phyloP scores from a whole-genome alignment of 2,888 invertebrate species.

The Drosophila macrothrix region DNA sequence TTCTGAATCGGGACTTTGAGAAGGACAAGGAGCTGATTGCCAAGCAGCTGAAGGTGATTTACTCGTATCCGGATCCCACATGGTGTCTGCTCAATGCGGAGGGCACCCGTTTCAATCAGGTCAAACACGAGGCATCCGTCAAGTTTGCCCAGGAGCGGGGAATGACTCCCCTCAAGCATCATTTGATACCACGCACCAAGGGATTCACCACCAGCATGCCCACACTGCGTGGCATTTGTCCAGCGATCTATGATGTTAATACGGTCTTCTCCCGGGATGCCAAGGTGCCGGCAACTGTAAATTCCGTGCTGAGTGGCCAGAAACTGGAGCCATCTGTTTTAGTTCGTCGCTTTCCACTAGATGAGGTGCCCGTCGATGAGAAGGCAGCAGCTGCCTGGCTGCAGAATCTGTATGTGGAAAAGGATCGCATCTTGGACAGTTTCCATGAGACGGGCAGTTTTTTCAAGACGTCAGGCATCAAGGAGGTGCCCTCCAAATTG shows the following conservation, averaged over 20 bases:
- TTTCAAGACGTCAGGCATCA: conserved; percentile 90
- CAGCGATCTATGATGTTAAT: conserved; percentile 93
- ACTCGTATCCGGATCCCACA: conserved; percentile 94
- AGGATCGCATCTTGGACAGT: conserved; percentile 87
- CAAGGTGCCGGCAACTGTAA: conserved; percentile 87
- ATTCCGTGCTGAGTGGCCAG: conserved; percentile 90
- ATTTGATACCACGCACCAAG: conserved; percentile 96
- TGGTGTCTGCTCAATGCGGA: conserved; percentile 96
- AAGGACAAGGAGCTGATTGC: conserved; percentile 94
- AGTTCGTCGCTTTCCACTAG: conserved; percentile 92
- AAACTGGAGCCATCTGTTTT: conserved; percentile 90
- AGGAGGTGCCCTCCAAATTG: conserved; percentile 87
- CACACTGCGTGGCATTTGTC: conserved; percentile 91
- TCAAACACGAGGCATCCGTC: conserved; percentile 94
- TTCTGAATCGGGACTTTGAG: conserved; percentile 95
- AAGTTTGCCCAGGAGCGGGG: conserved; percentile 95
- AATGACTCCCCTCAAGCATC: conserved; percentile 93
- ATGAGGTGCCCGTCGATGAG: conserved; percentile 90
- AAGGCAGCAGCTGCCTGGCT: conserved; percentile 92
- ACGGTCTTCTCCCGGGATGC: conserved; percentile 89
- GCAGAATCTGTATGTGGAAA: conserved; percentile 91
- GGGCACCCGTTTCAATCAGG: conserved; percentile 95
- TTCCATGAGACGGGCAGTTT: conserved; percentile 88
- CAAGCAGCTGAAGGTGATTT: conserved; percentile 91
- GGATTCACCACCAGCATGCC: conserved; percentile 95